Base-by-base conservation (phyloP, 2,888 invertebrate genomes). In the Diachrysia chrysitis region DNA sequence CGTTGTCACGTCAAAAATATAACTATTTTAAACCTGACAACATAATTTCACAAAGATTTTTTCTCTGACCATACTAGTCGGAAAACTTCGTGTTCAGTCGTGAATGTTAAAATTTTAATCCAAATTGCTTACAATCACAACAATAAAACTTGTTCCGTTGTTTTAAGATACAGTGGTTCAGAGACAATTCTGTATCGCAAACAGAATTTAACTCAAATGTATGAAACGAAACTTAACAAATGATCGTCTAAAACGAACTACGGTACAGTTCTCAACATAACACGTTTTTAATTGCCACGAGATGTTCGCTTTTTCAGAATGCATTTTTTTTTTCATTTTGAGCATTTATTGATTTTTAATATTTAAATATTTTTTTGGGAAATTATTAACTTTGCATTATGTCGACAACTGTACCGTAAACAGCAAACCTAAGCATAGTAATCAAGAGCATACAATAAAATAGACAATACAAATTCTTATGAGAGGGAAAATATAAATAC, bases 161-260 rank as follows among this genome's bases (percentile, higher is more conserved):
- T 48, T 32, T 19, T 53, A 60, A 25, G 23, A 48, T 54, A 66
- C 61, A 51, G 72, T 63, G 63, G 74, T 77, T 73, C 66, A 62
- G 83, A 83, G 84, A 76, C 79, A 81, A 80, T 78, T 81, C 72
- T 58, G 79, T 73, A 81, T 60, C 35, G 57, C 58, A 19, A 73
- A 76, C 64, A 66, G 19, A 76, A 71, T 66, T 14, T 54, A 68
- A 57, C 61, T 14, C 7, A 58, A 67, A 71, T 57, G 9, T 51
- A 46, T 51, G 53, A 25, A 25, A 19, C 63, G 55, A 53, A 23
- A 25, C 23, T 25, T n/a, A 21, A 73, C 46, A 58, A 73, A 37
- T 48, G 58, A 48, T 59, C 23, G 21, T 57, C 29, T 17, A 48
- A 51, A 51, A 53, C 46, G 37, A 56, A 35, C 32, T 19, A 42